Evolutionary conservation across 2,888 invertebrate genomes (phyloP).

Genomic region (Brachyptera putata): DNA sequence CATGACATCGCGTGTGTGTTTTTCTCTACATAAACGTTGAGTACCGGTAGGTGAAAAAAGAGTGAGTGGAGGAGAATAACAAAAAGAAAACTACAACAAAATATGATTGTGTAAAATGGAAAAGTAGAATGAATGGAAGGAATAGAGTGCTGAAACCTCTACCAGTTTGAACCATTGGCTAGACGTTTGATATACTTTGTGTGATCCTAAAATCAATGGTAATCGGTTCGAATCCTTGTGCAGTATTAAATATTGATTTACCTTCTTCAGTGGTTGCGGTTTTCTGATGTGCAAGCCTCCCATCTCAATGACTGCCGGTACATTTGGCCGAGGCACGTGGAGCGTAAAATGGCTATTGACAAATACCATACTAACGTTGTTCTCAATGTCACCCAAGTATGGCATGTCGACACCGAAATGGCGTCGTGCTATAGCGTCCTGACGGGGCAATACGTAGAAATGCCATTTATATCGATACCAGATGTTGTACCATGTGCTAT

Average conservation of each 20-base stretch:
- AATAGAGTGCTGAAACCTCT: too few species aligned
- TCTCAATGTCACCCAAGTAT: constrained; percentile 23
- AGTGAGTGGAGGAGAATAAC: too few species aligned
- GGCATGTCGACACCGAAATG: constrained; percentile 15
- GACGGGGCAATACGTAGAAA: constrained; percentile 13
- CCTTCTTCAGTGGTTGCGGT: constrained; percentile 17
- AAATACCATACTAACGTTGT: constrained; percentile 27
- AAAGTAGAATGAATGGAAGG: too few species aligned
- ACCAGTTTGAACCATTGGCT: too few species aligned
- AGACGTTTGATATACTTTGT: too few species aligned
- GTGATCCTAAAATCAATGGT: too few species aligned
- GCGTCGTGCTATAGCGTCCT: constrained; percentile 18
- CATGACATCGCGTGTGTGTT: too few species aligned
- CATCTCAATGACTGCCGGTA: constrained; percentile 27
- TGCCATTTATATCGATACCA: background rate
- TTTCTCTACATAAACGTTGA: too few species aligned
- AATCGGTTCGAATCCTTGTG: too few species aligned
- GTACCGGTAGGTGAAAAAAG: too few species aligned
- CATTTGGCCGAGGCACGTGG: constrained; percentile 16
- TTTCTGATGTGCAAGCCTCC: constrained; percentile 29
- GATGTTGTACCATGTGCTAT: constrained; percentile 31
- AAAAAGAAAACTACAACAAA: too few species aligned
- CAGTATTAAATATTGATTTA: background rate
- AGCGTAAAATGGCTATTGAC: constrained; percentile 23
- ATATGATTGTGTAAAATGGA: too few species aligned